phyloP scores from a whole-genome alignment of 1,140 invertebrate genomes.

The Sarcophaga bullata region DNA sequence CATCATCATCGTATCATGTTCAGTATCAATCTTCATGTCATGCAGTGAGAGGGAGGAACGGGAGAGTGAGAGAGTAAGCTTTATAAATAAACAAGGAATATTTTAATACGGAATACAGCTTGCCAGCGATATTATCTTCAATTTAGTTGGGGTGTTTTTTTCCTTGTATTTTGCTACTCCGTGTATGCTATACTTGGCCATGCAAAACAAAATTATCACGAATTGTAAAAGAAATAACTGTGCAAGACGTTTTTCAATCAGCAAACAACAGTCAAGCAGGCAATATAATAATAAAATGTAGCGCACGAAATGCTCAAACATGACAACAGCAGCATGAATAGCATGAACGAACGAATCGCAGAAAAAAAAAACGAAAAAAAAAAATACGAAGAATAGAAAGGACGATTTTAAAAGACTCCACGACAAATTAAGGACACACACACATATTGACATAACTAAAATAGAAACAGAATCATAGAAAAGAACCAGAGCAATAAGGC shows the following conservation, averaged over 20 bases:
- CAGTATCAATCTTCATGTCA: too few species aligned
- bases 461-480: neutral
- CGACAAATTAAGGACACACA: constrained; percentile 2
- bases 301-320: neutral
- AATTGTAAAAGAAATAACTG: constrained; percentile 16
- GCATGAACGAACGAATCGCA: neutral
- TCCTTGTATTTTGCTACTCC: neutral
- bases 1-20: too few species aligned
- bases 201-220: neutral
- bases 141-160: neutral
- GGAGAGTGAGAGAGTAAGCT: too few species aligned
- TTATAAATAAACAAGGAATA: neutral
- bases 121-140: neutral
- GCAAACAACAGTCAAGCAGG: constrained; percentile 29
- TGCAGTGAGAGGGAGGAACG: too few species aligned
- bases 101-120: constrained; percentile 21
- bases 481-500: too few species aligned
- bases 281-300: constrained; percentile 19
- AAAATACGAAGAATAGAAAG: too few species aligned
- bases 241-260: constrained; percentile 33
- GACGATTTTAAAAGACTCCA: constrained; percentile 1
- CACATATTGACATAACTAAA: constrained; percentile 9
- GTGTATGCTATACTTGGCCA: neutral
- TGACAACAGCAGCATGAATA: neutral
- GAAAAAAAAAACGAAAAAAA: neutral